Percentiles rank a stretch among this genome's conserved stretches.
phyloP scores from a whole-genome alignment of 2,888 invertebrate species.

The Drosophila quinaria region DNA sequence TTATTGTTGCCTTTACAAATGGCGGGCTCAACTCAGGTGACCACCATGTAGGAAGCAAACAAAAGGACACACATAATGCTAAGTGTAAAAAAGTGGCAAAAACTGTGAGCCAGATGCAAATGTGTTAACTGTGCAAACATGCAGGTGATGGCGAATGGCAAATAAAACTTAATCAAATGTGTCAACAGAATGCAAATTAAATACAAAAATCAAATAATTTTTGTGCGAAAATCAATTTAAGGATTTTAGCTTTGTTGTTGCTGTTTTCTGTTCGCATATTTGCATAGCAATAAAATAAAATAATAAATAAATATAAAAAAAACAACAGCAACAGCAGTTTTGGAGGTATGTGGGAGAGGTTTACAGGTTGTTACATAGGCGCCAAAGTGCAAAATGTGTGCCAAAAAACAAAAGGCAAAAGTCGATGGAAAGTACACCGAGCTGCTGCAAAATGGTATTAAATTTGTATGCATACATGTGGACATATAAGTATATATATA shows the following conservation, averaged over 20 bases:
- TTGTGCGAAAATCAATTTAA: conserved; percentile 78
- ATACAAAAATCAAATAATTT: conserved; percentile 74
- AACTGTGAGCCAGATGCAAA: conserved; percentile 58
- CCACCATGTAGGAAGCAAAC: conserved; percentile 10
- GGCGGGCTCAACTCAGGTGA: conserved; percentile 30
- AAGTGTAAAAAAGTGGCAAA: conserved; percentile 4
- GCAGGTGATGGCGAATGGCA: conserved; percentile 75
- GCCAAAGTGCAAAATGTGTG: conserved; percentile 69
- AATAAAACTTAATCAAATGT: conserved; percentile 80
- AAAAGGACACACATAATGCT: conserved; percentile 1
- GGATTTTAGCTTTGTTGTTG: conserved; percentile 48
- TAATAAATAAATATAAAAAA: conserved; percentile 21
- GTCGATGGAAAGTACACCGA: conserved; percentile 50
- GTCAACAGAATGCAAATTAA: conserved; percentile 75
- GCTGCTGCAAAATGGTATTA: conserved; percentile 68
- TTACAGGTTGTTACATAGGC: conserved; percentile 15
- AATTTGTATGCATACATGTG: conserved; percentile 68
- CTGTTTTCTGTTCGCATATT: conserved; percentile 52
- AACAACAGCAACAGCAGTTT: conserved; percentile 15
- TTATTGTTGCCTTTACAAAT: conserved; percentile 50
- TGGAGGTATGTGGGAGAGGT: neutral
- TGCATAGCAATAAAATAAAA: conserved; percentile 63
- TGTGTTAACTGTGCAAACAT: conserved; percentile 78
- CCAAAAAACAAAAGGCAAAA: conserved; percentile 50
- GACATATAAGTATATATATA: conserved; percentile 30